A percentile compares a stretch with the other conserved stretches of the same genome.
Evolutionary conservation across 2,113 vertebrate species (phyloP).

Genomic region (Upupa epops): DNA sequence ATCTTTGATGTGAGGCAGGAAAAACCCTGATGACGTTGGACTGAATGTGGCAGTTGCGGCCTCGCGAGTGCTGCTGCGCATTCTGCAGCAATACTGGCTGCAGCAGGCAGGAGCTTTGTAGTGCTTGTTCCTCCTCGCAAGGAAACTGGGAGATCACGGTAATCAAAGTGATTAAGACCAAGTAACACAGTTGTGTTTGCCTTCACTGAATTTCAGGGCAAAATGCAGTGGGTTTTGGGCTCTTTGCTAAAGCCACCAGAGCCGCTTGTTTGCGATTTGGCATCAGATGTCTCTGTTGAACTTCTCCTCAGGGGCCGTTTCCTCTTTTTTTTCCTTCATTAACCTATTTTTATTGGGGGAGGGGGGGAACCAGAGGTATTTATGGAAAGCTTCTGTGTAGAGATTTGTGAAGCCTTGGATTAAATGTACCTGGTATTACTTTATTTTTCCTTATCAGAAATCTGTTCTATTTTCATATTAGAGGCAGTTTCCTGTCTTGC

Average conservation of each 20-base stretch:
- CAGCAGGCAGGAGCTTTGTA: not conserved
- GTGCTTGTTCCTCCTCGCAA: not conserved
- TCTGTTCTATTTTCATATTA: not conserved
- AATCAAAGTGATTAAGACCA: not conserved
- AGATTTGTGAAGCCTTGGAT: not conserved
- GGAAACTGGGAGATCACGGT: no score
- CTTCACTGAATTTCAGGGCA: not conserved
- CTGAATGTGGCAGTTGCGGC: not conserved
- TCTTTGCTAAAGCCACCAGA: not conserved
- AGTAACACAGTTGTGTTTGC: not conserved
- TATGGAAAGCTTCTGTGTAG: not conserved
- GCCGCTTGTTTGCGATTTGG: not conserved
- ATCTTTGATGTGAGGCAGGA: not conserved
- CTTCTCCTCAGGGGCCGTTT: not conserved
- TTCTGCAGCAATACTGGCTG: not conserved
- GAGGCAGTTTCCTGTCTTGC: not conserved
- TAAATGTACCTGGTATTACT: rapidly evolving
- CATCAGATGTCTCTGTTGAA: not conserved
- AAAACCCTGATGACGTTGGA: not conserved
- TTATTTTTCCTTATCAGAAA: not conserved
- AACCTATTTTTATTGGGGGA: no score
- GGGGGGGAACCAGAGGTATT: not conserved
- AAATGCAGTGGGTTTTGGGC: not conserved
- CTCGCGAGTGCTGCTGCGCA: not conserved
- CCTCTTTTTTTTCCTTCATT: no score